phyloP scores from a whole-genome alignment of 1,140 invertebrate species.

The Temnothorax nylanderi region DNA sequence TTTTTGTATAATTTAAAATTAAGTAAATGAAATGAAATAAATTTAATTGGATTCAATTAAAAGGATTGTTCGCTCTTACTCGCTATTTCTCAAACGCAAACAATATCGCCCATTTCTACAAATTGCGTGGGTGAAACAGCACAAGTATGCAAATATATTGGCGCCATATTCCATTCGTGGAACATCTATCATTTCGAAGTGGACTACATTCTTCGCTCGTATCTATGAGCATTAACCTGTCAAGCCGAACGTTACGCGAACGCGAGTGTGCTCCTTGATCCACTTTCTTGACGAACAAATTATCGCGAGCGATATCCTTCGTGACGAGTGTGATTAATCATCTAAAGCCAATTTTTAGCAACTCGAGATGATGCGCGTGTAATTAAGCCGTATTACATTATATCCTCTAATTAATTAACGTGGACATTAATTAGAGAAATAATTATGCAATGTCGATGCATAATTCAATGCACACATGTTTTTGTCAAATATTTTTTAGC shows the following conservation, averaged over 20 bases:
- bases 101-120: neutral
- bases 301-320: constrained; percentile 6
- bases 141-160: constrained; percentile 8
- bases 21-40: neutral
- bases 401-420: neutral
- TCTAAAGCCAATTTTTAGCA: constrained; percentile 14
- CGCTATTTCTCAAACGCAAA: neutral
- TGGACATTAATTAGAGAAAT: constrained; percentile 16
- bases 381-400: constrained; percentile 32
- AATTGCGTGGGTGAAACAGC: neutral
- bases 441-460: constrained; percentile 15
- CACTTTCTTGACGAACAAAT: constrained; percentile 27
- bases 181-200: constrained; percentile 44
- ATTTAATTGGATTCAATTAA: neutral
- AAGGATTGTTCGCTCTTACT: neutral
- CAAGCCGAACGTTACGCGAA: neutral
- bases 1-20: neutral
- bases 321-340: constrained; percentile 50
- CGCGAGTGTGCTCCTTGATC: constrained; percentile 51
- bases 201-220: neutral
- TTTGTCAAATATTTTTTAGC: neutral
- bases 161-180: neutral
- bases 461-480: constrained; percentile 33
- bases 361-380: neutral
- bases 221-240: constrained; percentile 15